Evolutionary conservation across 1,140 invertebrate genomes (phyloP), one percentile per base, ranked within the genome.

Genomic region (Drosophila littoralis): DNA sequence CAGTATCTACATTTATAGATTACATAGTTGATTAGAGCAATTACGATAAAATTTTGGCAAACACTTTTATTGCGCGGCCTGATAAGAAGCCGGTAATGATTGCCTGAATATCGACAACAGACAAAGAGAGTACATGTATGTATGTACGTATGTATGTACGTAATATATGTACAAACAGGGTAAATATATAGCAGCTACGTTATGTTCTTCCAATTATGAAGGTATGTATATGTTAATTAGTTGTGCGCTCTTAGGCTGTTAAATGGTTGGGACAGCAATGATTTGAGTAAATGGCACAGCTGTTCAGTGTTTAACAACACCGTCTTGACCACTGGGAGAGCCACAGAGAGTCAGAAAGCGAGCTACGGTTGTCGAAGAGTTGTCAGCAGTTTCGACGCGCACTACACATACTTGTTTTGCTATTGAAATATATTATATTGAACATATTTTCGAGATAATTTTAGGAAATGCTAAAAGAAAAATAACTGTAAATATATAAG

Each of bases 11-110:
- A 54, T 13, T 15, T 9, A 13, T 55, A 54, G 17, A 60, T 38
- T 60, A 55, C 57, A 50, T 69, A 8, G 48, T 12, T 75, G 77
- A 82, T 88, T 85, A 88, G 67, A 45, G 64, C 71, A 88, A 88
- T 82, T 79, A 88, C 36, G 75, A 82, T 85, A 88, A 86, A 88
- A 82, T 65, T 48, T 54, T 74, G 55, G 64, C 46, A 85, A 85
- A 73, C 66, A 74, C 66, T 68, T 75, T 35, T 40, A 48, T 42
- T 22, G 36, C 52, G 40, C 32, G 48, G 6, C 9, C 40, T 10
- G 54, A 55, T 63, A 60, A 45, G 54, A 15, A 52, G 12, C 32
- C 45, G 58, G 40, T 46, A 79, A 65, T 32, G 32, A 33, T 13
- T 54, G 51, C 51, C 28, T 43, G 17, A 70, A 66, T 54, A 61